Conservation (phyloP, 1,140 invertebrate genomes). For the Brachionus rubens region DNA sequence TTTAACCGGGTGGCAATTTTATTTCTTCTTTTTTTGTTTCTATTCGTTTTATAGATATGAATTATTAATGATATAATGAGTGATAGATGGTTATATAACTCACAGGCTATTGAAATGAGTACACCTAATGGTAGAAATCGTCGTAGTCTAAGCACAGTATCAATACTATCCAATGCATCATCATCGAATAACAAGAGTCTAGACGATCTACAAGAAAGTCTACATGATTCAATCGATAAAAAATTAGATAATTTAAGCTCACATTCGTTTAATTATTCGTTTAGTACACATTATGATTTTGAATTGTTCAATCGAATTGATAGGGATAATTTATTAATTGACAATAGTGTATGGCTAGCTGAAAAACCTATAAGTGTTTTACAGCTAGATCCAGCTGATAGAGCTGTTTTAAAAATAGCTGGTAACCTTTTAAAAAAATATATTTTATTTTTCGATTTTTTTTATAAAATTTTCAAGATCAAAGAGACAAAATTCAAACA, state of each 20-base stretch:
- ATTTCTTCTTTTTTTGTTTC: too few relatives aligned
- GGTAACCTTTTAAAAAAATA: slow-evolving; percentile 50
- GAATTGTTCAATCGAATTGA: slow-evolving; percentile 3
- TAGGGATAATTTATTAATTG: not conserved
- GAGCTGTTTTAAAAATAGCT: slow-evolving; percentile 59
- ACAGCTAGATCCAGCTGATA: slow-evolving; percentile 68
- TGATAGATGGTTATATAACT: too few relatives aligned
- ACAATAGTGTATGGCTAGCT: slow-evolving; percentile 17
- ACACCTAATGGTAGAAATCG: too few relatives aligned
- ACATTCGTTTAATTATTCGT: not conserved
- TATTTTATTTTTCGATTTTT: not conserved
- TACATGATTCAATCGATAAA: not conserved
- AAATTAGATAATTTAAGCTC: not conserved
- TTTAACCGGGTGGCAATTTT: too few relatives aligned
- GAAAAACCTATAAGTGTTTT: slow-evolving; percentile 78
- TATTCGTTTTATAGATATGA: too few relatives aligned
- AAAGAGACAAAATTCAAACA: slow-evolving; percentile 98
- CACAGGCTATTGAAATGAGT: too few relatives aligned
- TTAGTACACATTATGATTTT: not conserved
- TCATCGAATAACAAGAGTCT: too few relatives aligned
- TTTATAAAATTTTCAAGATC: slow-evolving; percentile 71
- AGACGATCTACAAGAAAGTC: too few relatives aligned
- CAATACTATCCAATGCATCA: too few relatives aligned
- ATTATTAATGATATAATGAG: too few relatives aligned
- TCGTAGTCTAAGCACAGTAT: too few relatives aligned